Base-by-base conservation (phyloP, 2,797 vertebrate species). In the Chelidonichthys spinosus region DNA sequence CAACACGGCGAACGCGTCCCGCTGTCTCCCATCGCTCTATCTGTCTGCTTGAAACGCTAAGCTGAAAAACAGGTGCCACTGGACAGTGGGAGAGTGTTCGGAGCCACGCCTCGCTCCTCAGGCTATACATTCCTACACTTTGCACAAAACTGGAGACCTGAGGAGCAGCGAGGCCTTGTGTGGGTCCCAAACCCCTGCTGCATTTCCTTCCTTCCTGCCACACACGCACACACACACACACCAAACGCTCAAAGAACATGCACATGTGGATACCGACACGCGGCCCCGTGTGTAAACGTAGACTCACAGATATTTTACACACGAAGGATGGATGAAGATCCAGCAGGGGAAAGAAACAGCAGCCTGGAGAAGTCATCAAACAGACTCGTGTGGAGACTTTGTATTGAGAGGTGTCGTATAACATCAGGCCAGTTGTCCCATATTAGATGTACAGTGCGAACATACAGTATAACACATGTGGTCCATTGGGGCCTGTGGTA, bases 31-130 rank as follows among this genome's bases (percentile, higher is more conserved):
- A 66, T 78, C 50, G 40, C 62, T 83, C 70, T 70, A 40, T 85
- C 63, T 79, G 72, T 72, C 70, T 67, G 72, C 54, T 67, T 42
- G 67, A 73, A 54, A 85, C 25, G 76, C 84, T 84, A 87, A 89
- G 82, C 82, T 82, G 72, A 86, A 86, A 92, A 93, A 92, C 93
- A 93, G 93, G 91, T 93, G 91, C 86, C 86, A 61, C 63, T 13
- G 82, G 88, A 90, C 87, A 83, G 82, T 43, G 81, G 61, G 79
- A 87, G 87, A 78, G 85, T 54, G 69, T 76, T 8, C 18, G 0
- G 44, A 46, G 75, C 72, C 87, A 87, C 88, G 50, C 90, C 90
- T 70, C 76, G 69, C 77, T 83, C 91, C 90, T 86, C 76, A 33
- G 89, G 92, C 85, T 72, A 90, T 76, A 85, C 89, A 93, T 93